Evolutionary conservation across 2,113 vertebrate species (phyloP).

Genomic region (Hyaena hyaena): DNA sequence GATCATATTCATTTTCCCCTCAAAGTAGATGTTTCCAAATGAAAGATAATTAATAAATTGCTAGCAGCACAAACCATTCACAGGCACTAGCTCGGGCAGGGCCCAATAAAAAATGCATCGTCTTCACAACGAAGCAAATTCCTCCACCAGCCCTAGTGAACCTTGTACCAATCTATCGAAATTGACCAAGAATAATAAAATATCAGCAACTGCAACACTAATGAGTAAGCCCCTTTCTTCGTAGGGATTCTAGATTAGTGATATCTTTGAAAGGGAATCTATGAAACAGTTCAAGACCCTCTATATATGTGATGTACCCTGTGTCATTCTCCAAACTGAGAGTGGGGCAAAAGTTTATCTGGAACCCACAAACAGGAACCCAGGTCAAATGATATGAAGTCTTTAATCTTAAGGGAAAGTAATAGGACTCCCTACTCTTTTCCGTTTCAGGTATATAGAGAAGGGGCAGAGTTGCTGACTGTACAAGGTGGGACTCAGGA

Average conservation of each 20-base stretch:
- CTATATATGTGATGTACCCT: neutral
- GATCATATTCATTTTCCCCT: constrained; percentile 11
- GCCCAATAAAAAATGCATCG: neutral
- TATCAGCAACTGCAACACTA: constrained; percentile 5
- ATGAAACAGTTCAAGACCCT: neutral
- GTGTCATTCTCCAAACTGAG: neutral
- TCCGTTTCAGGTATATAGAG: neutral
- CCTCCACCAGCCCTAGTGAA: constrained; percentile 26
- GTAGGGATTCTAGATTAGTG: neutral
- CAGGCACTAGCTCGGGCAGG: neutral
- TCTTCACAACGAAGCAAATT: constrained; percentile 56
- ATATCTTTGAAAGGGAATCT: neutral
- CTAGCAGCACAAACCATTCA: constrained; percentile 48
- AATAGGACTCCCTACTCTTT: neutral
- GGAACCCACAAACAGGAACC: neutral
- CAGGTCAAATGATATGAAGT: neutral
- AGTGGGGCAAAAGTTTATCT: neutral
- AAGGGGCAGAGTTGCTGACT: neutral
- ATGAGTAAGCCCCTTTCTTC: neutral
- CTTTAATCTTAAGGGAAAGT: constrained; percentile 1
- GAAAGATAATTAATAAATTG: constrained; percentile 40
- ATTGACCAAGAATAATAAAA: constrained; percentile 21
- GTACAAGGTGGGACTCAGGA: neutral
- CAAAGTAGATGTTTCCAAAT: constrained; percentile 35
- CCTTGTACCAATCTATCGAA: constrained; percentile 36